phyloP scores from a whole-genome alignment of 2,888 invertebrate species.

The Trissonchulus latispiculum region DNA sequence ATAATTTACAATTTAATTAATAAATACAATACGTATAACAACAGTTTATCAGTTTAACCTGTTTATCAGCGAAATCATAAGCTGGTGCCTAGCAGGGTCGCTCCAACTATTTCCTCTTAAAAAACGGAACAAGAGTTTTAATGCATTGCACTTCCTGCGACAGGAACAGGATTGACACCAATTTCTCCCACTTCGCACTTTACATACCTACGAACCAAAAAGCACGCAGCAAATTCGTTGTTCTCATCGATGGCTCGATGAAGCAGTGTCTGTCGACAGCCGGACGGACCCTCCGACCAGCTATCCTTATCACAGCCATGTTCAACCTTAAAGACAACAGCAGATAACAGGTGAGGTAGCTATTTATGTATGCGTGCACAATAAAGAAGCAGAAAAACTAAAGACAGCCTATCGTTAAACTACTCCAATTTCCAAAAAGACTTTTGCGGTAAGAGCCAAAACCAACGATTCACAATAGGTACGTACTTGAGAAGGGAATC shows the following conservation, averaged over 20 bases:
- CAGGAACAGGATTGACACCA: no score
- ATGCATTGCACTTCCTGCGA: no score
- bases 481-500: no score
- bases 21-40: slow-evolving; percentile 46
- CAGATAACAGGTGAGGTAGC: slow-evolving; percentile 32
- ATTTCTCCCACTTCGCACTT: slow-evolving; percentile 42
- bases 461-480: no score
- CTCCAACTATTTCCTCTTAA: no score
- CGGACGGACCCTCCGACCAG: slow-evolving; percentile 71
- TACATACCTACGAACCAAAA: slow-evolving; percentile 54
- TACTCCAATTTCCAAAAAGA: no score
- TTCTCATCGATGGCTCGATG: slow-evolving; percentile 64
- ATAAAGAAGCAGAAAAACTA: no score
- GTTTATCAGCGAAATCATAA: neutral
- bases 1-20: slow-evolving; percentile 25
- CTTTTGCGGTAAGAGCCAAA: no score
- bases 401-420: no score
- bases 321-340: slow-evolving; percentile 48
- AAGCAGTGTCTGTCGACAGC: slow-evolving; percentile 68
- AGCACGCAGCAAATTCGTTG: slow-evolving; percentile 55
- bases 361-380: no score
- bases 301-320: slow-evolving; percentile 83
- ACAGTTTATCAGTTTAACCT: neutral
- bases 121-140: no score
- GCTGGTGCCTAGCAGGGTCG: no score